Evolutionary conservation across 1,140 invertebrate genomes (phyloP), one percentile per base, ranked within the genome.

Genomic region (Melitaea cinxia): DNA sequence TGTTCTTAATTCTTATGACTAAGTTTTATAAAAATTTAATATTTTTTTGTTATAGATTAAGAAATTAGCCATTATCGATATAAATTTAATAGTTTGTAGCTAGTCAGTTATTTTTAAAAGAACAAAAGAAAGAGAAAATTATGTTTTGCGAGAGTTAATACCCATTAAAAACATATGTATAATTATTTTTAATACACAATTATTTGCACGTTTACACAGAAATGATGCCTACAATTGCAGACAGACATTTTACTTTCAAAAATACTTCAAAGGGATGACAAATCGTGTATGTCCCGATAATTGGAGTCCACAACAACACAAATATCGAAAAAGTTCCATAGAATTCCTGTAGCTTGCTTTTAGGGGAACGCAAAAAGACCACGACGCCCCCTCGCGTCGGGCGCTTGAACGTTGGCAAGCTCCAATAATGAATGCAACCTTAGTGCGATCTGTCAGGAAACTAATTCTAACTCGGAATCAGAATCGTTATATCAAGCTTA

Each of bases 391-490:
- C 63, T 60, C 54, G 42, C 53, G 66, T 37, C 69, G 63, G 50
- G 64, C 61, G 69, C 61, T 72, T 71, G 73, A 72, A 77, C 72
- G 72, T 68, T 70, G 75, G 74, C 75, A 77, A 77, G 73, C 73
- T 68, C 60, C 55, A 67, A 69, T 80, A 78, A 83, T 80, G 79
- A 80, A 82, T 83, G 75, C 73, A 70, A 72, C 70, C 65, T 74
- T 72, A 68, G 64, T 62, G 45, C 24, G 14, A 70, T 70, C 74
- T 72, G 77, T 75, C 77, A 72, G 72, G 65, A 72, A 45, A 79
- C 73, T 79, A 82, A 82, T 79, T 78, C 75, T 63, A 70, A 68
- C 35, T 6, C 35, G 14, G 10, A 47, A 17, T 9, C 15, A 45
- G 9, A 47, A 0, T 12, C 12, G 14, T 23, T 2, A 23, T 47